Percentiles rank a stretch among this genome's conserved stretches.
Conservation (phyloP, 2,113 vertebrate genomes). For the Raja brachyura region DNA sequence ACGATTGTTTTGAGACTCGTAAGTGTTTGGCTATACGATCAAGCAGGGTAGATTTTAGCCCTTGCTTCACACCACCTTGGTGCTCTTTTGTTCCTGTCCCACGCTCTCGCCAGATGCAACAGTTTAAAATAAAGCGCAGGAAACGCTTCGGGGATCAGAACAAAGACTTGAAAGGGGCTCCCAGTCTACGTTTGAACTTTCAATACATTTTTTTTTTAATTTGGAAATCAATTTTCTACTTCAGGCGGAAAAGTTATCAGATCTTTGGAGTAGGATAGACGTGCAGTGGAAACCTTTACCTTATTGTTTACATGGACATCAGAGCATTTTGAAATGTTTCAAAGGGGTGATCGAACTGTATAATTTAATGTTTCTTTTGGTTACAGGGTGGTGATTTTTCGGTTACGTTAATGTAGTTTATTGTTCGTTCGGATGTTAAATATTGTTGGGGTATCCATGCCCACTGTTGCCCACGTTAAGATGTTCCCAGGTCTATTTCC, state of each 20-base stretch:
- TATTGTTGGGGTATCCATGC: too few relatives aligned
- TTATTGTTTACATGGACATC: not conserved
- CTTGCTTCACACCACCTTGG: not conserved
- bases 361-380: too few relatives aligned
- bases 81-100: slow-evolving; percentile 11
- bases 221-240: too few relatives aligned
- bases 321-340: not conserved
- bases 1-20: too few relatives aligned
- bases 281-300: not conserved
- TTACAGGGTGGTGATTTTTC: too few relatives aligned
- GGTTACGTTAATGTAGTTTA: too few relatives aligned
- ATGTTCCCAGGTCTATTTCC: not conserved
- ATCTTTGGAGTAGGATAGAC: not conserved
- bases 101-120: not conserved
- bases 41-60: not conserved
- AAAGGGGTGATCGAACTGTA: not conserved
- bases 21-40: not conserved
- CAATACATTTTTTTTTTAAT: not conserved
- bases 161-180: not conserved
- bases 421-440: too few relatives aligned
- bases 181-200: not conserved
- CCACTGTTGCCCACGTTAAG: not conserved
- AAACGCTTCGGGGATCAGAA: not conserved
- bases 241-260: not conserved
- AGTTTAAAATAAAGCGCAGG: not conserved